Percentiles rank a stretch among this genome's conserved stretches.
These are phyloP conservation scores for Ennomos fuscantarius DNA, from an alignment of 2,888 invertebrate genomes.

Conservation along the genomic window DNA sequence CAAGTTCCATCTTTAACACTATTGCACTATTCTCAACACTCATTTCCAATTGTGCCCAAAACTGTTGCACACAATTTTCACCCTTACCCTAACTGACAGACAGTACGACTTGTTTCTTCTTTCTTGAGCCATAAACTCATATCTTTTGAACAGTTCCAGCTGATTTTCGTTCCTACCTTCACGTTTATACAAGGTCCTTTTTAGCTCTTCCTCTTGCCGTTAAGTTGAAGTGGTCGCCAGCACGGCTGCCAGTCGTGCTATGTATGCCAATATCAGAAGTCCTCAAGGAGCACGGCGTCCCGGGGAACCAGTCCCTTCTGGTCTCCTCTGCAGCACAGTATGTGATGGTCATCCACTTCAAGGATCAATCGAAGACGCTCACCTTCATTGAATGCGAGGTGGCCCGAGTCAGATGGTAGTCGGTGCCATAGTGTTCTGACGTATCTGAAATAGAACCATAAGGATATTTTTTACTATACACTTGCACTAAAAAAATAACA, in stretches of 20 bases:
- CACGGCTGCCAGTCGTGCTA: slow-evolving; percentile 77
- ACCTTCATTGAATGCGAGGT: slow-evolving; percentile 91
- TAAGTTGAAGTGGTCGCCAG: slow-evolving; percentile 71
- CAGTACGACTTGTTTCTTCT: not conserved
- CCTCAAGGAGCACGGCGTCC: slow-evolving; percentile 86
- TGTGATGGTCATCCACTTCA: slow-evolving; percentile 91
- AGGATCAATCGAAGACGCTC: slow-evolving; percentile 89
- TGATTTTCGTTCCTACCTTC: too few relatives aligned
- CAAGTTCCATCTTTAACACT: slow-evolving; percentile 13
- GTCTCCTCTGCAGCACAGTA: slow-evolving; percentile 90
- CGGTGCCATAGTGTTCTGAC: slow-evolving; percentile 91
- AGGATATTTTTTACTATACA: too few relatives aligned
- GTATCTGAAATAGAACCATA: slow-evolving; percentile 70
- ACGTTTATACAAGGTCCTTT: too few relatives aligned
- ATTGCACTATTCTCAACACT: slow-evolving; percentile 31
- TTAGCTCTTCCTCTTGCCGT: slow-evolving; percentile 43
- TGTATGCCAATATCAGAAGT: slow-evolving; percentile 79
- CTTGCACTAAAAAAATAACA: too few relatives aligned
- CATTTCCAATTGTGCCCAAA: not conserved
- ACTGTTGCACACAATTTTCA: slow-evolving; percentile 1
- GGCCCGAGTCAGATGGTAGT: slow-evolving; percentile 91
- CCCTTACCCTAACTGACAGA: not conserved
- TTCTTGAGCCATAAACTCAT: not conserved
- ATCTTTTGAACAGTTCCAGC: slow-evolving; percentile 11
- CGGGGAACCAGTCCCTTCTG: slow-evolving; percentile 91